Evolutionary conservation across 2,888 invertebrate genomes (phyloP).

Genomic region (Megastigmus dorsalis): DNA sequence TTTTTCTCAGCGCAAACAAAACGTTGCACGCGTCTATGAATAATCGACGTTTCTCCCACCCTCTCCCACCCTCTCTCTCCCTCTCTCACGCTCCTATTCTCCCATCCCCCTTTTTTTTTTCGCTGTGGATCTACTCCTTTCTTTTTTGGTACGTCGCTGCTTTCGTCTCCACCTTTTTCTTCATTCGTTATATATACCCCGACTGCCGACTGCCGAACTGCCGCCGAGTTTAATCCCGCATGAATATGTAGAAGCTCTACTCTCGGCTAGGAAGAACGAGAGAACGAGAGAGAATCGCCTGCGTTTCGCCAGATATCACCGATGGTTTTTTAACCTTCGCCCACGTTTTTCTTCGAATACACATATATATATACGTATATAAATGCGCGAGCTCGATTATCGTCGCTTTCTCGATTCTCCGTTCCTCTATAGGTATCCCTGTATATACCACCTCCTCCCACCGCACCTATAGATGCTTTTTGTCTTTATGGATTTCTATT

Average conservation of each 20-base stretch:
- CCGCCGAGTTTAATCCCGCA: constrained; percentile 66
- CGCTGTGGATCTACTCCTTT: constrained; percentile 22
- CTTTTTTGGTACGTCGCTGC: constrained; percentile 20
- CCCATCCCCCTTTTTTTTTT: constrained; percentile 16
- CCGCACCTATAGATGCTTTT: no score
- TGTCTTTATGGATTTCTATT: no score
- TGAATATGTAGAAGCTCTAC: constrained; percentile 69
- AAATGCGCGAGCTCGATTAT: constrained; percentile 31
- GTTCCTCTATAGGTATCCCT: no score
- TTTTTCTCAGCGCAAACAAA: constrained; percentile 38
- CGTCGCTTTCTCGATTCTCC: constrained; percentile 37
- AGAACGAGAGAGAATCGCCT: constrained; percentile 26
- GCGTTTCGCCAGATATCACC: constrained; percentile 46
- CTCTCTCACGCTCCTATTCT: not conserved
- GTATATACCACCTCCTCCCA: no score
- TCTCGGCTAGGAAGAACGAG: constrained; percentile 14
- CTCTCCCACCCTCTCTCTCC: not conserved
- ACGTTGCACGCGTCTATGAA: constrained; percentile 60
- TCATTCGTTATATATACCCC: constrained; percentile 50
- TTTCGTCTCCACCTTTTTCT: constrained; percentile 50
- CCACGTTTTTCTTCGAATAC: constrained; percentile 49
- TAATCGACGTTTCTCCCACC: constrained; percentile 63
- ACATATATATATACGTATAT: not conserved
- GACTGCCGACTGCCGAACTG: constrained; percentile 14
- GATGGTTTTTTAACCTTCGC: constrained; percentile 45